phyloP scores from a whole-genome alignment of 2,888 invertebrate species.

The Aspidapion aeneum region DNA sequence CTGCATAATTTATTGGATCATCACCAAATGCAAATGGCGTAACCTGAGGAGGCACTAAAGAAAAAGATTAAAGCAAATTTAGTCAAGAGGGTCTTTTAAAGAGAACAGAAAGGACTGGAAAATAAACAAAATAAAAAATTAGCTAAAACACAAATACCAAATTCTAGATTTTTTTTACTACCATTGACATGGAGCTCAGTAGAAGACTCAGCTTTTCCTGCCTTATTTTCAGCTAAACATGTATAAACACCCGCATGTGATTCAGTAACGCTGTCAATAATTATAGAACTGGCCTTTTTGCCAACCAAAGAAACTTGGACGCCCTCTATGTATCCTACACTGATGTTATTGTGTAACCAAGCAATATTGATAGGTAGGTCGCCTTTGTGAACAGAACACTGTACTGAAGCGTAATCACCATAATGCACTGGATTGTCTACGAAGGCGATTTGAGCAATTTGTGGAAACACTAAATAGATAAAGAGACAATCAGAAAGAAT shows the following conservation, averaged over 20 bases:
- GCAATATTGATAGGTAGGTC: conserved; percentile 63
- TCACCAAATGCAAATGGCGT: conserved; percentile 47
- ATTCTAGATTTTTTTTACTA: too few species aligned
- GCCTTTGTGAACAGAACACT: conserved; percentile 67
- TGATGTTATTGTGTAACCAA: conserved; percentile 54
- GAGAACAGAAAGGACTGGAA: background rate
- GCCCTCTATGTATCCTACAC: conserved; percentile 36
- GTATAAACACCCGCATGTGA: conserved; percentile 61
- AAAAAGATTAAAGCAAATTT: too few species aligned
- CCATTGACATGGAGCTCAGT: conserved; percentile 66
- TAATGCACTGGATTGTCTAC: conserved; percentile 57
- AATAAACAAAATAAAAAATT: too few species aligned
- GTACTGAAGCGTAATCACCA: conserved; percentile 64
- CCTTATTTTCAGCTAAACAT: conserved; percentile 60
- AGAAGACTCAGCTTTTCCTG: conserved; percentile 52
- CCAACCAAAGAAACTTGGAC: conserved; percentile 49
- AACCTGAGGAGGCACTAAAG: conserved; percentile 20
- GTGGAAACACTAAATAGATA: conserved; percentile 47
- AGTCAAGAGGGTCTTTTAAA: too few species aligned
- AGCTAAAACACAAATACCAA: too few species aligned
- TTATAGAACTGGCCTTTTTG: conserved; percentile 53
- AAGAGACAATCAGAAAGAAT: background rate
- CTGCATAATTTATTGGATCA: conserved; percentile 65
- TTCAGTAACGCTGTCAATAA: conserved; percentile 56
- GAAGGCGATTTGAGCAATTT: conserved; percentile 55